Conservation (phyloP, 2,797 vertebrate species). For the Mormyrops attenuatus region DNA sequence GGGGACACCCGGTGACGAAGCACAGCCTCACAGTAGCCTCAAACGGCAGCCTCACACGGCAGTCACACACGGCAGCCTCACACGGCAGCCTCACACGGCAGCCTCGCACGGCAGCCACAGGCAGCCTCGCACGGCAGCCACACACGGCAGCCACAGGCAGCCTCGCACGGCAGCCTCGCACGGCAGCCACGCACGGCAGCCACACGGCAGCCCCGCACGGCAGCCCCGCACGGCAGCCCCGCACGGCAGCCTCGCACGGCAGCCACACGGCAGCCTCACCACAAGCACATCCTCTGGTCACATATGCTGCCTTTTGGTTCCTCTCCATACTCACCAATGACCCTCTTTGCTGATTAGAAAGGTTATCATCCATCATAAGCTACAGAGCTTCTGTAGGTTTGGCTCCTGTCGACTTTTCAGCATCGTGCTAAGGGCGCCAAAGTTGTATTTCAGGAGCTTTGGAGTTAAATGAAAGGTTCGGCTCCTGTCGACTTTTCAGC, state of each 20-base stretch:
- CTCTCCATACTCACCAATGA: neutral
- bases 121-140: no score
- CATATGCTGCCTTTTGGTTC: neutral
- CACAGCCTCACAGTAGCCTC: neutral
- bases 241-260: no score
- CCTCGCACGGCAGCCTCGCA: no score
- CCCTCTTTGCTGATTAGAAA: neutral
- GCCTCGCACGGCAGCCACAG: no score
- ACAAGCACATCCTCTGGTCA: neutral
- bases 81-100: no score
- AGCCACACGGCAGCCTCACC: no score
- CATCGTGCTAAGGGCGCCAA: neutral
- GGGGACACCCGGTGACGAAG: neutral
- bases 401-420: neutral
- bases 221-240: no score
- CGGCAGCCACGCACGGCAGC: no score
- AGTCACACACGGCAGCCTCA: no score
- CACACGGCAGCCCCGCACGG: no score
- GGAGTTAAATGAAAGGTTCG: neutral
- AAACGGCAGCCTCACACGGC: no score
- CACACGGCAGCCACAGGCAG: no score
- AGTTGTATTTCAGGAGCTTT: neutral
- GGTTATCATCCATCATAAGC: neutral
- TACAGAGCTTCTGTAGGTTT: neutral
- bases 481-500: neutral